phyloP scores from a whole-genome alignment of 2,797 vertebrate species.

The Macrochelys suwanniensis region DNA sequence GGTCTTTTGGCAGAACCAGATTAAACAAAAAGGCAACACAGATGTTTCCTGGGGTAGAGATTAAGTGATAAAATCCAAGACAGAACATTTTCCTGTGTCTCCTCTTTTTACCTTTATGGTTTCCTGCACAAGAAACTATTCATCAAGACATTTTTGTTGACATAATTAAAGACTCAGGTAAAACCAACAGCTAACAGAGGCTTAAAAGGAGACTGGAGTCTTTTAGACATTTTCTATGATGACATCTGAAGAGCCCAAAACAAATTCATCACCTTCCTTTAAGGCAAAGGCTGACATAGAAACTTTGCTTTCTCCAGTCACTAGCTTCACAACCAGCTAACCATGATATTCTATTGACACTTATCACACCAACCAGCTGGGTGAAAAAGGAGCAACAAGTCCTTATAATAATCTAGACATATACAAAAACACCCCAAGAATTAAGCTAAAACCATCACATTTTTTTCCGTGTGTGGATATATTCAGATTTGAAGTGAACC shows the following conservation, averaged over 20 bases:
- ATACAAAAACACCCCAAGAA: not conserved
- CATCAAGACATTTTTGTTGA: not conserved
- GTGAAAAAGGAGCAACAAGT: not conserved
- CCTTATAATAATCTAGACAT: not conserved
- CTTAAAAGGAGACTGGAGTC: not conserved
- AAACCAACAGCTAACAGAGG: not conserved
- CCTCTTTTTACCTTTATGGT: not conserved
- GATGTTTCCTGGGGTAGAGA: not conserved
- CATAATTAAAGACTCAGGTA: not conserved
- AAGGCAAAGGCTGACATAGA: not conserved
- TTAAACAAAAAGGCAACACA: not conserved
- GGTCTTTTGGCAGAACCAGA: not conserved
- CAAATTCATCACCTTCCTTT: not conserved
- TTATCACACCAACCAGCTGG: not conserved
- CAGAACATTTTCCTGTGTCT: not conserved
- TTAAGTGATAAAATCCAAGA: not conserved
- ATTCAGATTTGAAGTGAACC: not conserved
- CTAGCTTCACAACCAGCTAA: not conserved
- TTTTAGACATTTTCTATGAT: not conserved
- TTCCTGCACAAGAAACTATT: not conserved
- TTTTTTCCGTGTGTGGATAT: not conserved
- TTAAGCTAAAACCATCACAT: no score
- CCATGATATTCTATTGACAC: not conserved
- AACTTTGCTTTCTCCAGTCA: not conserved
- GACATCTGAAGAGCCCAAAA: not conserved